Evolutionary conservation across 2,113 vertebrate genomes (phyloP).

Genomic region (Perca flavescens): DNA sequence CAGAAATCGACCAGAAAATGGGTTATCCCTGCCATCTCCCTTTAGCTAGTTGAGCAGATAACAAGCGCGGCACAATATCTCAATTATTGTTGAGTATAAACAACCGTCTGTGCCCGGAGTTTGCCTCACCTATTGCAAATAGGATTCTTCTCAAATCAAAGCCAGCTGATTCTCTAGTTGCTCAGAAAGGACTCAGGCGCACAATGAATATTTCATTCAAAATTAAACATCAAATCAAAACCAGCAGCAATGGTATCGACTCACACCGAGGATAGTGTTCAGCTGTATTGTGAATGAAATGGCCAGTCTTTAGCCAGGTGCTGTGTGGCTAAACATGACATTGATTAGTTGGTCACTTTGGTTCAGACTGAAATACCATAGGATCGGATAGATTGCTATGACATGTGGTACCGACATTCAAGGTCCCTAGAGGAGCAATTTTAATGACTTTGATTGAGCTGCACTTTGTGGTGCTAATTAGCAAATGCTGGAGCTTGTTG

Average conservation of each 20-base stretch:
- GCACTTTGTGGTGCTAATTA: too few species aligned
- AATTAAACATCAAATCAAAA: slow-evolving; percentile 52
- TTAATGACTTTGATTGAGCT: neutral
- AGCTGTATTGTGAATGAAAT: neutral
- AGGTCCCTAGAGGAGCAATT: neutral
- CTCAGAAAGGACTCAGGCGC: neutral
- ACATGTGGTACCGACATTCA: neutral
- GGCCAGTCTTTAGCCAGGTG: neutral
- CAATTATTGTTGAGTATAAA: slow-evolving; percentile 65
- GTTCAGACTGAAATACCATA: neutral
- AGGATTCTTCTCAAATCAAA: too few species aligned
- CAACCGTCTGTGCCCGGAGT: slow-evolving; percentile 39
- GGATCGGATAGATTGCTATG: neutral
- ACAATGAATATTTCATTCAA: slow-evolving; percentile 56
- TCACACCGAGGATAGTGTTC: slow-evolving; percentile 1
- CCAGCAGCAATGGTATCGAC: neutral
- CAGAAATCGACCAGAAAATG: slow-evolving; percentile 41
- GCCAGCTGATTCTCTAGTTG: too few species aligned
- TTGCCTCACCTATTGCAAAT: slow-evolving; percentile 54
- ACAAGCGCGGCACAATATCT: slow-evolving; percentile 63
- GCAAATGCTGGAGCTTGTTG: too few species aligned
- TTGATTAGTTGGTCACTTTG: neutral
- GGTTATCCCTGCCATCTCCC: slow-evolving; percentile 55
- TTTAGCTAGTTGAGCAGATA: slow-evolving; percentile 46
- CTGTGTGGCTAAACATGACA: neutral